Evolutionary conservation across 2,888 invertebrate genomes (phyloP).

Genomic region (Gastrophysa polygoni): DNA sequence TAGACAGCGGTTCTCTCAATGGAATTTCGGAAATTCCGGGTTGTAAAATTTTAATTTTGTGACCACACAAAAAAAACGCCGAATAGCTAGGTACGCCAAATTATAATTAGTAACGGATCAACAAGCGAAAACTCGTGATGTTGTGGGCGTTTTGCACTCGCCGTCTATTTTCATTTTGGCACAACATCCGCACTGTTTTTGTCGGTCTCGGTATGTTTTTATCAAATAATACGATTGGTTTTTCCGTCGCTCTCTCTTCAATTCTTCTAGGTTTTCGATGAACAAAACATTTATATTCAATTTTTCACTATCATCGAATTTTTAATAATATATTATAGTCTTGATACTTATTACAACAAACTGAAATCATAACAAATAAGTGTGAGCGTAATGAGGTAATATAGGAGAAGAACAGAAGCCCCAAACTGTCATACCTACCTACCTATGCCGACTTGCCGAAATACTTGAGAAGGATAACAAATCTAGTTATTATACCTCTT

Average conservation of each 20-base stretch:
- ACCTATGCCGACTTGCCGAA: too few relatives aligned
- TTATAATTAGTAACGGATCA: constrained; percentile 34
- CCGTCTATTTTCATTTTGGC: constrained; percentile 35
- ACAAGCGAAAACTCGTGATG: constrained; percentile 40
- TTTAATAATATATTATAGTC: too few relatives aligned
- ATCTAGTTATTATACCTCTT: too few relatives aligned
- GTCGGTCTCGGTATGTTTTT: not conserved
- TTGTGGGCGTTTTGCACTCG: constrained; percentile 46
- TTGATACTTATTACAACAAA: too few relatives aligned
- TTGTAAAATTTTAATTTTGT: constrained; percentile 32
- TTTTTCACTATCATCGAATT: too few relatives aligned
- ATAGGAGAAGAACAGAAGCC: too few relatives aligned
- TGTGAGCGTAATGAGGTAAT: too few relatives aligned
- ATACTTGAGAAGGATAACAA: too few relatives aligned
- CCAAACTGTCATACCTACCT: too few relatives aligned
- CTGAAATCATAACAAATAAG: too few relatives aligned
- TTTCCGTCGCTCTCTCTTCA: not conserved
- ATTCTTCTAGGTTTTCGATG: too few relatives aligned
- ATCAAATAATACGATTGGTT: not conserved
- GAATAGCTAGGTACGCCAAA: constrained; percentile 23
- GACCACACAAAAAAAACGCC: constrained; percentile 30
- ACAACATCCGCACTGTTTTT: not conserved
- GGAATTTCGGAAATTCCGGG: constrained; percentile 42
- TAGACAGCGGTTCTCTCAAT: constrained; percentile 32
- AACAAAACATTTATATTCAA: too few relatives aligned